Evolutionary conservation across 2,888 invertebrate species (phyloP), one percentile per base, ranked within the genome.

Genomic region (Cantharis lateralis): DNA sequence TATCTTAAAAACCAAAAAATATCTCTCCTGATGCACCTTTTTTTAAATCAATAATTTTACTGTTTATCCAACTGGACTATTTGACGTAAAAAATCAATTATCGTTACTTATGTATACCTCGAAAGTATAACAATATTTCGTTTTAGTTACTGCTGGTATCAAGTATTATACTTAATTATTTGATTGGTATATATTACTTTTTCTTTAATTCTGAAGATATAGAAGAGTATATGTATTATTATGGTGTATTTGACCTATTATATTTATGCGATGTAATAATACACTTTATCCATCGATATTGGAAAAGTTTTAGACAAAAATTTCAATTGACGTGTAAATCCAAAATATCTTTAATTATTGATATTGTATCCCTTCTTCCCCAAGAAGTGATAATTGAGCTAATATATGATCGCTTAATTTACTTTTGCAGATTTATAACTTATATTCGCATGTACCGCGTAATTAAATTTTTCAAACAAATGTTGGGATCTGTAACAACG

Each of bases 401-500:
- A 2, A 62, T 68, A 28, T 24, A 20, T 10, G 11, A 68, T 68
- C 28, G 10, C 7, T 26, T 28, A 9, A 10, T 15, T 7, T 3
- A 15, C 3, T 75, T 32, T 13, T 72, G 62, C 32, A 61, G 90
- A 61, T 72, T 89, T 64, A 84, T 88, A 62, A 88, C 89, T 10
- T 86, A 88, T 1, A 80, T 89, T 72, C 87, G 90, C 28, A 86
- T 89, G 0, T 89, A 89, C 71, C 87, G 89, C 82, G 88, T 90
- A 62, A 81, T 89, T 69, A 86, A 88, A 82, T 89, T 88, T 82
- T 89, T 89, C 81, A 88, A 88, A 66, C 84, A 87, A 15, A 88
- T 87, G 84, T 88, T 88, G 15, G 87, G 88, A 10, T 87, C 88
- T 86, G 89, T 89, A 32, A 89, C 89, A 26, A 89, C 89, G 70